Evolutionary conservation across 35 echinoderm and acorn worm genomes (phyloP), one percentile per base, ranked within the genome.

Genomic region (Diadema setosum): DNA sequence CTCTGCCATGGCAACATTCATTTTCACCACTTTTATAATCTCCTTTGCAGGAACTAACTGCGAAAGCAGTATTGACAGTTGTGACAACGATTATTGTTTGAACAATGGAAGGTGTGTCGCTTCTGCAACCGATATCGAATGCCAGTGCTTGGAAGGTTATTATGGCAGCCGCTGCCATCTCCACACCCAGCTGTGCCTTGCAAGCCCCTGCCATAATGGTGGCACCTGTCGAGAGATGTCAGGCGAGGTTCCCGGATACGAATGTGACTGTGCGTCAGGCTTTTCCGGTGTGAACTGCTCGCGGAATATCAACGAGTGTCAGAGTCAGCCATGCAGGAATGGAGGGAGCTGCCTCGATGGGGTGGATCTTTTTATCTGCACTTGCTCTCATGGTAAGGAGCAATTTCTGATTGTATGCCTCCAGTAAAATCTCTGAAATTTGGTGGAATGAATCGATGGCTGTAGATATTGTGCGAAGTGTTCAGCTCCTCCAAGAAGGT

Each of bases 291-390:
- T 63, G 39, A 84, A 50, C 81, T 93, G 91, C 59, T 29, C 23
- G 17, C 46, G 73, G 29, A 82, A 86, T 18, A 81, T 90, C 21
- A 49, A 94, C 75, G 92, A 94, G 33, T 94, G 92, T 30, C 8
- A 65, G 39, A 85, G 82, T 25, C 65, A 65, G 17, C 86, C 92
- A 5, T 94, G 92, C 52, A 25, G 39, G 3, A 89, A 94, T 48
- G 69, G 26, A 44, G 92, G 56, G 0, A 85, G 29, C 26, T 94
- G 92, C 81, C n/a, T 36, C 12, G 55, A 94, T 80, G 8, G 26
- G 12, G 55, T 81, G 37, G 49, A 85, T 81, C 35, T 58, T n/a
- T 94, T 84, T 30, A 31, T 43, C 17, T 94, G 91, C 42, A 20
- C 44, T 39, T 94, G 91, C 81, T 50, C 46, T 6, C 21, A 45